Evolutionary conservation across 1,140 invertebrate genomes (phyloP), one percentile per base, ranked within the genome.

Genomic region (Oryzaephilus surinamensis): DNA sequence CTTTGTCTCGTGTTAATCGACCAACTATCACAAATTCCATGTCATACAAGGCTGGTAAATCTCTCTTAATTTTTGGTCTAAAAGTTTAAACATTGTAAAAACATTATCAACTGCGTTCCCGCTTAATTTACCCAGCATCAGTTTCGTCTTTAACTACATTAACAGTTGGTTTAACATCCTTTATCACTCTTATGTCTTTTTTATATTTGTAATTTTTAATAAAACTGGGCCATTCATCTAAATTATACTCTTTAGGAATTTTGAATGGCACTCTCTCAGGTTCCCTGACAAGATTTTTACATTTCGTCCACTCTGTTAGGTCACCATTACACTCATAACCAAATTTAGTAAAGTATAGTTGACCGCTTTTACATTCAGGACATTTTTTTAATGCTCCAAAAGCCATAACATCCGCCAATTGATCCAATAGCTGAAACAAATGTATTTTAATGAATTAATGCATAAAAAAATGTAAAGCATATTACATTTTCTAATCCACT

Each of bases 301-400:
- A 98, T 62, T 86, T 89, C 0, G 85, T 81, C 87, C 91, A 98
- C 60, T 94, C 93, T 14, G 79, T 82, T 19, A 93, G 50, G 60
- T 83, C 67, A 26, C 93, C 94, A 36, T 58, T 59, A 56, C 91
- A 95, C 42, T 72, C 64, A 55, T 94, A 95, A 1, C 82, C 83
- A 13, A 77, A 76, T 50, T 79, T 81, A 37, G 74, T 73, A 43
- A 77, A 82, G 32, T 71, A 56, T 10, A 91, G 69, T 53, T 89
- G 79, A 6, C 82, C 81, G 20, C 67, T 59, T 38, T 77, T 76
- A 58, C 96, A 99, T 53, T 83, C 77, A 4, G 73, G 58, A 61
- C 95, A 98, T 0, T 72, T 72, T 36, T 76, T 55, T 8, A 93
- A 63, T 16, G 77, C 74, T 31, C 96, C 96, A 73, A 97, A 96